Evolutionary conservation across 1,140 invertebrate species (phyloP), one percentile per base, ranked within the genome.

Genomic region (Steinernema khuongi): DNA sequence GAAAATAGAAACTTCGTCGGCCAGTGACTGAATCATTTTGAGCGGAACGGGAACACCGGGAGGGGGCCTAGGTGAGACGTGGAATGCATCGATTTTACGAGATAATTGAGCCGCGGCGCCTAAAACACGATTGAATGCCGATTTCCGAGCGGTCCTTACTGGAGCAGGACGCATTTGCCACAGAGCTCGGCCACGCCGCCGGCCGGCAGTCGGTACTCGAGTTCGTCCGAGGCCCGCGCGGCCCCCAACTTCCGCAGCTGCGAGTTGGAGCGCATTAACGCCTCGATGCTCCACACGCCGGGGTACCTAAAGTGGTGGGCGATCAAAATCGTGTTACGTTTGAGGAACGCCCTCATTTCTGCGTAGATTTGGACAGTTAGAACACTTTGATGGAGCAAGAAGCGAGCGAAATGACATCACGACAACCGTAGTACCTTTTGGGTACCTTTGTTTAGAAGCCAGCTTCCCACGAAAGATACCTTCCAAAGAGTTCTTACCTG

Each of bases 1-100:
- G 18, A 83, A 68, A 43, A 73, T 81, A 18, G 78, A 41, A 31
- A 83, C 74, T 36, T 81, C 80, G 31, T 76, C 79, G 28, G 80
- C 69, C 14, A 81, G 77, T 22, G 81, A 74, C 69, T 78, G 68
- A 60, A 81, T 79, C 75, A 74, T 80, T 72, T 75, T 68, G 19
- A 60, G 50, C 17, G n/a, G 22, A 76, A 41, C 71, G 17, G 14
- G n/a, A 71, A 26, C 22, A 67, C 18, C 50, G 60, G n/a, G 18
- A 36, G 18, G 4, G 17, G 41, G 26, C 50, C 30, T 70, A 70
- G 70, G 33, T 22, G 7, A 29, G 22, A 67, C 18, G 31, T 19
- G 50, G 26, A 71, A 32, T 44, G 26, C 30, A 44, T 31, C 26
- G 28, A 71, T 31, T 71, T 71, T 28, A 71, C 7, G 22, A 44